Evolutionary conservation across 2,888 invertebrate species (phyloP).

Genomic region (Aphrophora alni): DNA sequence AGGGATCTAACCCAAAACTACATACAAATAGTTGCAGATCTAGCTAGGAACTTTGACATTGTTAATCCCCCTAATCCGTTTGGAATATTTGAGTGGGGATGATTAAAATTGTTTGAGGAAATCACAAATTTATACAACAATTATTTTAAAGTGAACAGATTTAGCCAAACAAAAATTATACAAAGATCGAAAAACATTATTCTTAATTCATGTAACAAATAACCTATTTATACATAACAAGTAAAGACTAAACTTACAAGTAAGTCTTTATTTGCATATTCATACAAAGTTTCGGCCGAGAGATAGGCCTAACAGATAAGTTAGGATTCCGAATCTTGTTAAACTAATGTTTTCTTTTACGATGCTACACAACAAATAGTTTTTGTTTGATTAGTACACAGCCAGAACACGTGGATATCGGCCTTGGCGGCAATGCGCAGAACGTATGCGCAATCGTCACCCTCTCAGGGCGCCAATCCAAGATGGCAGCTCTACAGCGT

Average conservation of each 20-base stretch:
- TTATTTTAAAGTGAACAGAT: no score
- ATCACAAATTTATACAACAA: no score
- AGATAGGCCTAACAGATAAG: not conserved
- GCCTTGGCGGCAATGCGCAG: slow-evolving; percentile 9
- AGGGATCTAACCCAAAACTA: no score
- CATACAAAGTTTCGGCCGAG: not conserved
- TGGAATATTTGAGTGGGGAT: no score
- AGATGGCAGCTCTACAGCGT: not conserved
- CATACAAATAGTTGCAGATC: no score
- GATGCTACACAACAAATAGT: not conserved
- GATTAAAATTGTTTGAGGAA: no score
- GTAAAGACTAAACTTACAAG: not conserved
- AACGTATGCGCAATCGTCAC: not conserved
- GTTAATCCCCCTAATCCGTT: no score
- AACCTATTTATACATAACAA: not conserved
- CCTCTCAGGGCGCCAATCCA: slow-evolving; percentile 6
- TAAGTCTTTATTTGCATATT: not conserved
- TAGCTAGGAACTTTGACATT: no score
- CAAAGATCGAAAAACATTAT: no score
- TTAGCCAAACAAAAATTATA: no score
- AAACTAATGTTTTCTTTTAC: not conserved
- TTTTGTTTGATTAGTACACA: not conserved
- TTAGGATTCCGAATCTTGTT: not conserved
- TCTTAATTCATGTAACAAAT: not conserved
- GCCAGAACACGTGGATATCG: not conserved